Evolutionary conservation across 2,888 invertebrate species (phyloP).

Genomic region (Sussaba pulchella): DNA sequence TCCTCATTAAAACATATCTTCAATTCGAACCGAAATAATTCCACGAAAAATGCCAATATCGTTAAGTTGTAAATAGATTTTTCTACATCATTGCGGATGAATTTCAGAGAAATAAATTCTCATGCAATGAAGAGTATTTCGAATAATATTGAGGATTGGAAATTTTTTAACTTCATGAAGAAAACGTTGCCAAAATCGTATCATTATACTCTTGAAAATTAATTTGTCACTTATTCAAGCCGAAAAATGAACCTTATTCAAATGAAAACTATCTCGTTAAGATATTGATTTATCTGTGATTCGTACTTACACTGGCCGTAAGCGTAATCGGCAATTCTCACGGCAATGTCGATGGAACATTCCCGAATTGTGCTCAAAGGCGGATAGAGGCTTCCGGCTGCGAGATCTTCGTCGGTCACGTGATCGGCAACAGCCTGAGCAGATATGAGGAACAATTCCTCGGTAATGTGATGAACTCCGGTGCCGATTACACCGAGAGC

Average conservation of each 20-base stretch:
- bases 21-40: not conserved
- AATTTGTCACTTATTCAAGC: too few species aligned
- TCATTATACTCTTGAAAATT: too few species aligned
- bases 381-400: slow-evolving; percentile 96
- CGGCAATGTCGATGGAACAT: slow-evolving; percentile 96
- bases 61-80: too few species aligned
- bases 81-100: too few species aligned
- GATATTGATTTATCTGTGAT: too few species aligned
- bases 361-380: slow-evolving; percentile 93
- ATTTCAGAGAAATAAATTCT: too few species aligned
- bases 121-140: too few species aligned
- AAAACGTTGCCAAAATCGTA: too few species aligned
- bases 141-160: too few species aligned
- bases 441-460: slow-evolving; percentile 96
- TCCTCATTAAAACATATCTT: not conserved
- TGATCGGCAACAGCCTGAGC: slow-evolving; percentile 95
- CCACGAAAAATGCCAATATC: not conserved
- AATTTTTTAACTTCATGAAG: not conserved
- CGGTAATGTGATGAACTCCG: slow-evolving; percentile 96
- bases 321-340: slow-evolving; percentile 94
- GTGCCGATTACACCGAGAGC: slow-evolving; percentile 97
- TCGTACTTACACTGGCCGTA: slow-evolving; percentile 91
- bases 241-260: too few species aligned
- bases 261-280: too few species aligned
- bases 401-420: slow-evolving; percentile 93